Evolutionary conservation across 35 echinoderm and acorn worm species (phyloP).

Genomic region (Apostichopus californicus): DNA sequence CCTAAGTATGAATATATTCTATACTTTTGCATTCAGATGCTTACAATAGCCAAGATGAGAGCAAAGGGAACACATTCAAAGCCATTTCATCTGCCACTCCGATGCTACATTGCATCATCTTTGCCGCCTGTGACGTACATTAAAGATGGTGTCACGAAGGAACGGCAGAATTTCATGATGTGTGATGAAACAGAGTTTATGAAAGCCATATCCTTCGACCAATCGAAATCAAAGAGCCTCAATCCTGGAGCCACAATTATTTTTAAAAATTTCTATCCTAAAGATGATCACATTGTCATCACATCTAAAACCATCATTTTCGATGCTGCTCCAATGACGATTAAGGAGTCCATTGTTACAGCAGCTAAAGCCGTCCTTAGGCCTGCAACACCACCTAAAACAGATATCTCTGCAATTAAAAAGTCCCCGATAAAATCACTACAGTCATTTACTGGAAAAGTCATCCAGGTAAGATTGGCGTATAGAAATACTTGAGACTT

Average conservation of each 20-base stretch:
- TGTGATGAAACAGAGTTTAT: slow-evolving; percentile 14
- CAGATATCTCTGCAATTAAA: slow-evolving; percentile 3
- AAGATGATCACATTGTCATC: background rate
- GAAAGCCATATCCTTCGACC: background rate
- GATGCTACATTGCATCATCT: slow-evolving; percentile 5
- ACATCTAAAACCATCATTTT: slow-evolving; percentile 12
- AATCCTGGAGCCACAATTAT: background rate
- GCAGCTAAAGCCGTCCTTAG: background rate
- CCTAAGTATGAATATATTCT: too few relatives aligned
- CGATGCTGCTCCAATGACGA: background rate
- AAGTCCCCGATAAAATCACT: slow-evolving; percentile 5
- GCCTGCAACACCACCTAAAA: slow-evolving; percentile 12
- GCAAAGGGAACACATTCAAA: background rate
- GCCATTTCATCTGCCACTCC: slow-evolving; percentile 16
- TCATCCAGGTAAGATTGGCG: background rate
- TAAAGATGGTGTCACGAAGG: slow-evolving; percentile 5
- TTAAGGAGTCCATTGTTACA: background rate
- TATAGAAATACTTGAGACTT: background rate
- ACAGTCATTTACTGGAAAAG: background rate
- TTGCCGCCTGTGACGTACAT: slow-evolving; percentile 9
- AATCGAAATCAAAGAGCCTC: background rate
- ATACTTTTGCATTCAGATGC: background rate
- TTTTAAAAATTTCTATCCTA: slow-evolving; percentile 15
- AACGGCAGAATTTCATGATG: background rate
- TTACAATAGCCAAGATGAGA: slow-evolving; percentile 37